A percentile compares a stretch with the other conserved stretches of the same genome.
Conservation (phyloP, 2,888 invertebrate genomes). For the Phaonia tiefii region DNA sequence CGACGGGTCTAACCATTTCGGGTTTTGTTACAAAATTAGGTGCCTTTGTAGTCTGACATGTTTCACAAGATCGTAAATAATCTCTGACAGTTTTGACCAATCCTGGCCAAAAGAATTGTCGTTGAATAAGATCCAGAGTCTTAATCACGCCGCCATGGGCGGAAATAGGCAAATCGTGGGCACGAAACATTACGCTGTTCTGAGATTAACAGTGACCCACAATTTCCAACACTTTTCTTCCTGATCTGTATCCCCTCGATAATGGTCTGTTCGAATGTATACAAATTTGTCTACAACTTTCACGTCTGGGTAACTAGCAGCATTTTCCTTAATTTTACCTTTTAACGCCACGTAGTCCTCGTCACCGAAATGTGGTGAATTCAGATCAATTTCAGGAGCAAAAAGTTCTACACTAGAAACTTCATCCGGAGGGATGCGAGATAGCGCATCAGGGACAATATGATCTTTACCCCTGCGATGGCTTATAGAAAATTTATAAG, state of each 20-base stretch:
- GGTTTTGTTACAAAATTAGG: conserved; percentile 35
- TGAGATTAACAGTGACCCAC: conserved; percentile 52
- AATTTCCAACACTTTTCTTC: conserved; percentile 61
- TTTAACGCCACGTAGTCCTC: conserved; percentile 68
- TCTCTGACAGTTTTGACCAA: conserved; percentile 19
- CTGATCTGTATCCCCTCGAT: conserved; percentile 17
- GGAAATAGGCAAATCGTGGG: not conserved
- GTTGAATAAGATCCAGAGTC: not conserved
- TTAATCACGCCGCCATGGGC: conserved; percentile 38
- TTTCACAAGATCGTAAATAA: conserved; percentile 23
- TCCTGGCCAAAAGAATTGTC: conserved; percentile 37
- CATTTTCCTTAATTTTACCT: not conserved
- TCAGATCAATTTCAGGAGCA: not conserved
- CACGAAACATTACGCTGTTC: too few relatives aligned
- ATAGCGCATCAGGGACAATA: conserved; percentile 8
- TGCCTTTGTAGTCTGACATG: conserved; percentile 32
- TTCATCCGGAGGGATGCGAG: not conserved
- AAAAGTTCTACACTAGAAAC: not conserved
- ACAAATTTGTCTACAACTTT: conserved; percentile 50
- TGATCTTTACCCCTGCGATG: not conserved
- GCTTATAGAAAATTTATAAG: not conserved
- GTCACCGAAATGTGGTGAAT: too few relatives aligned
- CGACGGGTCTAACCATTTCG: not conserved
- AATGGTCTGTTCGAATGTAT: conserved; percentile 48
- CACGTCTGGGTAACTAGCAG: conserved; percentile 48